Evolutionary conservation across 2,113 vertebrate species (phyloP).

Genomic region (Hucho hucho): DNA sequence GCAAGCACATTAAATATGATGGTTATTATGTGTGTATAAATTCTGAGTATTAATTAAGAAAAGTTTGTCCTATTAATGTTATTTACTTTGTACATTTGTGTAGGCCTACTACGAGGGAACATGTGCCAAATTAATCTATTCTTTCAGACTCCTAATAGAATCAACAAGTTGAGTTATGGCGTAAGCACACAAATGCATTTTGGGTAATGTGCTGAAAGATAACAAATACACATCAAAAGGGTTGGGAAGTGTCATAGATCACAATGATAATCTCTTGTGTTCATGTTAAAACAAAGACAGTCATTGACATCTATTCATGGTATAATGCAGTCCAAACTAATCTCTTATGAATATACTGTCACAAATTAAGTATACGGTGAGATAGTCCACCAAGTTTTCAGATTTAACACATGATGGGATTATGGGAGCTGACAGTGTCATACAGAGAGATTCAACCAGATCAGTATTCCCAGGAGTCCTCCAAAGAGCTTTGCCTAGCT

Average conservation of each 20-base stretch:
- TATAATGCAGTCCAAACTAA: no score
- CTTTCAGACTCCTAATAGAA: no score
- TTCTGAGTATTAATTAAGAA: background rate
- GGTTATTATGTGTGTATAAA: background rate
- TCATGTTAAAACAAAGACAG: no score
- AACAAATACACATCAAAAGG: background rate
- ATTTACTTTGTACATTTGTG: no score
- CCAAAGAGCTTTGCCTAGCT: constrained; percentile 45
- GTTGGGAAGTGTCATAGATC: background rate
- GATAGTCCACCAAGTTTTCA: background rate
- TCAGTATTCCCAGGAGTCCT: constrained; percentile 32
- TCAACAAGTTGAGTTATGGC: no score
- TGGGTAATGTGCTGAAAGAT: background rate
- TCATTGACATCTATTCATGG: no score
- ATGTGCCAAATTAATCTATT: no score
- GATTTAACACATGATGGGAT: constrained; percentile 31
- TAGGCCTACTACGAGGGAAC: no score
- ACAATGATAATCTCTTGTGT: background rate
- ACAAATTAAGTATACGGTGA: background rate
- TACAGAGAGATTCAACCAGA: constrained; percentile 25
- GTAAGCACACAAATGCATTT: background rate
- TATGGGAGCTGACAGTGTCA: constrained; percentile 31
- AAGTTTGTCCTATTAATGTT: no score
- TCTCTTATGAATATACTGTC: no score
- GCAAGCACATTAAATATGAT: constrained; percentile 49